Evolutionary conservation across 2,113 vertebrate species (phyloP), one percentile per base, ranked within the genome.

Genomic region (Dissostichus mawsoni): DNA sequence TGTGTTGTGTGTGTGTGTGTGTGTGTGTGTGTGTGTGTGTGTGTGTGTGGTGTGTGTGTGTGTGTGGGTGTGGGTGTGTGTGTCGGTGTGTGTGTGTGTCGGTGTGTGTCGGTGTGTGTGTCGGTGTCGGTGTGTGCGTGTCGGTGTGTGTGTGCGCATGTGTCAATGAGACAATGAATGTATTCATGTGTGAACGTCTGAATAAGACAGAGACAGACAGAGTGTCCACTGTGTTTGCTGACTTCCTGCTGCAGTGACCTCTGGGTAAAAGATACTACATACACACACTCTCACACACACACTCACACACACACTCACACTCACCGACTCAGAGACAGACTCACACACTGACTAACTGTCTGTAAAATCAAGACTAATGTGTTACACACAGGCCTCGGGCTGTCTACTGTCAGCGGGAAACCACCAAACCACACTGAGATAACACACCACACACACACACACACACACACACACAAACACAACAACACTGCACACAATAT

Each of bases 181-280:
- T 72, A 89, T 86, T 91, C 87, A 91, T 80, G 85, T 72, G 82
- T 85, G 71, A 85, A 78, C 13, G 11, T 67, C 52, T 80, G 80
- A 89, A 79, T 83, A 59, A 76, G 74, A 85, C 69, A 16, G 51
- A 61, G 69, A 79, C 76, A 23, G 75, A 79, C 67, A 74, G 66
- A 66, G 67, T 57, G 47, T 77, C 78, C 70, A 36, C 67, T 88
- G 76, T 80, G 78, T 84, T 78, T 77, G 76, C 76, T 84, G 69
- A 81, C 77, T 72, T 61, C 14, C 52, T 67, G 73, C 70, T 76
- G 83, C 85, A 84, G 18, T 48, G 87, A 9, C 61, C 76, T 79
- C 55, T 91, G 84, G 87, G 84, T 87, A 87, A 76, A 74, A 33
- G 14, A 53, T 14, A 57, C 17, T 2, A n/a, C 53, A 18, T n/a